Evolutionary conservation across 1,140 invertebrate species (phyloP).

Genomic region (Drosophila saltans): DNA sequence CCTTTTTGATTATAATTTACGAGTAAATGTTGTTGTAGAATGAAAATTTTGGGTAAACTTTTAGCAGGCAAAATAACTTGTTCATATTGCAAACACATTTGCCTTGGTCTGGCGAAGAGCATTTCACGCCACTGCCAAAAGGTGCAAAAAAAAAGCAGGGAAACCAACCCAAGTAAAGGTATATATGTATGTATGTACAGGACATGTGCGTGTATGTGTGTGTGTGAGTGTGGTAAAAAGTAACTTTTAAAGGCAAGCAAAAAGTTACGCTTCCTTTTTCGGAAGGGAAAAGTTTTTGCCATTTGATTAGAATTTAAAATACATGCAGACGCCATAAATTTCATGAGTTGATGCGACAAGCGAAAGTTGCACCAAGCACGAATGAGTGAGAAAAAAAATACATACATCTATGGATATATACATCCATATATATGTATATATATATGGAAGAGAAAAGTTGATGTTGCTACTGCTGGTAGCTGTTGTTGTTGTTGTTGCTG

Average conservation of each 20-base stretch:
- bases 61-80: conserved; percentile 66
- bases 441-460: conserved; percentile 3
- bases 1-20: conserved; percentile 81
- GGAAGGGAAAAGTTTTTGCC: conserved; percentile 59
- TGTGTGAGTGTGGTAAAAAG: conserved; percentile 57
- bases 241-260: conserved; percentile 79
- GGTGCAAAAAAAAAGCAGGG: conserved; percentile 26
- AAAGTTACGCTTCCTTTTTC: conserved; percentile 54
- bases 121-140: conserved; percentile 63
- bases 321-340: conserved; percentile 78
- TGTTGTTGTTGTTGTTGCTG: conserved; percentile 8
- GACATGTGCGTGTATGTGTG: conserved; percentile 14
- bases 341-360: conserved; percentile 77
- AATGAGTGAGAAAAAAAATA: background rate
- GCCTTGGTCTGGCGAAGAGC: conserved; percentile 35
- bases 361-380: conserved; percentile 70
- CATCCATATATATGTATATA: too few relatives aligned
- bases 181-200: background rate
- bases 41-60: conserved; percentile 64
- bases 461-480: background rate
- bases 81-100: conserved; percentile 81
- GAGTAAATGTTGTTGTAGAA: conserved; percentile 72
- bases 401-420: background rate
- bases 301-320: conserved; percentile 81
- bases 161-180: background rate